phyloP scores from a whole-genome alignment of 2,797 vertebrate genomes.

The Rhinichthys osculus region DNA sequence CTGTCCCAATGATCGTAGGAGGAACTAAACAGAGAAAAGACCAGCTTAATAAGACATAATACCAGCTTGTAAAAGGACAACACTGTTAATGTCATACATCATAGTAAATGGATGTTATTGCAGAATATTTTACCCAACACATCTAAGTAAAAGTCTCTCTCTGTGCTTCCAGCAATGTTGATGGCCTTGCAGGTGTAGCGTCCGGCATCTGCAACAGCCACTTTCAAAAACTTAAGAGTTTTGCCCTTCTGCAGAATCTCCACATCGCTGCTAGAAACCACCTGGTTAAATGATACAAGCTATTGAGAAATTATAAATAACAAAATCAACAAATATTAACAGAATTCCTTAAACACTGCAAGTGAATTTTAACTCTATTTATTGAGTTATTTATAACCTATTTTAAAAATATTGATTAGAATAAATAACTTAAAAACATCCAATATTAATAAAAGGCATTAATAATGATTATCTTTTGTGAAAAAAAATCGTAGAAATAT shows the following conservation, averaged over 20 bases:
- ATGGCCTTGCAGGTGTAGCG: conserved; percentile 89
- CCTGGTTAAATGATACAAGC: conserved; percentile 73
- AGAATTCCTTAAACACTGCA: neutral
- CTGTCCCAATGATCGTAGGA: conserved; percentile 81
- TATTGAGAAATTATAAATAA: conserved; percentile 3
- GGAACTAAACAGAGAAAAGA: conserved; percentile 80
- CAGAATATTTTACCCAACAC: conserved; percentile 81
- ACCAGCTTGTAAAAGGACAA: conserved; percentile 4
- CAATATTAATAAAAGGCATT: neutral
- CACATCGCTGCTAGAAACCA: conserved; percentile 78
- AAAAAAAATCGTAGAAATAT: neutral
- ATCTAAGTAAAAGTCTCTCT: conserved; percentile 87
- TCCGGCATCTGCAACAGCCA: conserved; percentile 79
- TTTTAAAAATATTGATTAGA: neutral
- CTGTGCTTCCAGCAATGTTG: conserved; percentile 89
- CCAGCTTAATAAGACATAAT: neutral
- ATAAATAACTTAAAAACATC: neutral
- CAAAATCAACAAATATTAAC: neutral
- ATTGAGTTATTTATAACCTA: neutral
- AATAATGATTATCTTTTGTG: neutral
- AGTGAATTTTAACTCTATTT: neutral
- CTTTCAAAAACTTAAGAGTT: conserved; percentile 84
- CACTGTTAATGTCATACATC: neutral
- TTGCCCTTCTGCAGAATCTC: conserved; percentile 87
- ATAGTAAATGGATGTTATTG: neutral